Conservation (phyloP, 2,113 vertebrate species). For the Gavialis gangeticus region DNA sequence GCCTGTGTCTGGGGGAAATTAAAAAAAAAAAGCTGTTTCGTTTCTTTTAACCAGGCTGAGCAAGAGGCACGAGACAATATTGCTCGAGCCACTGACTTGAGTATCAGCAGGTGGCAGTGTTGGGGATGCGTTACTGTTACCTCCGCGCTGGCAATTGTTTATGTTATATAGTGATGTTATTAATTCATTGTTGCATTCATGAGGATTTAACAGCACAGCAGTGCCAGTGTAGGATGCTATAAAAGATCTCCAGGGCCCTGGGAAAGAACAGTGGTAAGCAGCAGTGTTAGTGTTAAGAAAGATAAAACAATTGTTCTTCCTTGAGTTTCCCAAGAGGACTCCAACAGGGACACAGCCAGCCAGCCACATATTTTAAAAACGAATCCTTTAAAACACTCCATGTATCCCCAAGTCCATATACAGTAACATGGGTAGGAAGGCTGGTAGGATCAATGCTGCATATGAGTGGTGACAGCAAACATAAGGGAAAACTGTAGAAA, state of each 20-base stretch:
- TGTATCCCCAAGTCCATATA: slow-evolving; percentile 47
- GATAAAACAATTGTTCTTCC: slow-evolving; percentile 55
- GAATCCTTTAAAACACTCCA: not conserved
- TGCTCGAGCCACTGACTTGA: not conserved
- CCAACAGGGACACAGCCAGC: slow-evolving; percentile 36
- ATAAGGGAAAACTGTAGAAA: slow-evolving; percentile 2
- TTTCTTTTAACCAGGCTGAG: slow-evolving; percentile 19
- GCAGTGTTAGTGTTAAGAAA: slow-evolving; percentile 21
- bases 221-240: slow-evolving; percentile 57
- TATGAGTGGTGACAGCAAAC: slow-evolving; percentile 1
- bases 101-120: not conserved
- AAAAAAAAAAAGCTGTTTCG: not conserved
- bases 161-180: slow-evolving; percentile 20
- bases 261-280: slow-evolving; percentile 59
- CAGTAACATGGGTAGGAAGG: not conserved
- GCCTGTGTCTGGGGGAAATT: not conserved
- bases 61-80: not conserved
- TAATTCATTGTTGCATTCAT: slow-evolving; percentile 55
- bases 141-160: slow-evolving; percentile 15
- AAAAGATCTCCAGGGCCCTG: slow-evolving; percentile 58
- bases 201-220: slow-evolving; percentile 61
- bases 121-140: slow-evolving; percentile 10
- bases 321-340: slow-evolving; percentile 28
- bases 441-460: not conserved
- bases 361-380: slow-evolving; percentile 31